Evolutionary conservation across 2,113 vertebrate species (phyloP).

Genomic region (Toxostoma redivivum): DNA sequence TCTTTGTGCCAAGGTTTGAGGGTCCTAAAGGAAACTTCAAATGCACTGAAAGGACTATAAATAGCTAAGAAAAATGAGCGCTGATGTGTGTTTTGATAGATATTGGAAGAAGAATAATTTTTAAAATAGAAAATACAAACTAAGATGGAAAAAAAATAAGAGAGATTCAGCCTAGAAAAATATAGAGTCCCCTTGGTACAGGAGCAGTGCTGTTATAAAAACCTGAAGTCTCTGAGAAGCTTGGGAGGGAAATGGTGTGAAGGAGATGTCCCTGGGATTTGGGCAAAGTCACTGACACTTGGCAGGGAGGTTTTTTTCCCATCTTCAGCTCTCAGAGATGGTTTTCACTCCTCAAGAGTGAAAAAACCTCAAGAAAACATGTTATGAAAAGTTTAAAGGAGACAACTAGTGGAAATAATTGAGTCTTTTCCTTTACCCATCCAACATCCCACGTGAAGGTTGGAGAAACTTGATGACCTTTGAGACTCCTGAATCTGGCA

Average conservation of each 20-base stretch:
- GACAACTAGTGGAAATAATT: neutral
- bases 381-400: neutral
- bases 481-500: neutral
- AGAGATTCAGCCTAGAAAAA: neutral
- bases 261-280: neutral
- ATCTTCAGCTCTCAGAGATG: neutral
- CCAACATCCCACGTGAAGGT: accelerated
- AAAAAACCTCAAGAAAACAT: neutral
- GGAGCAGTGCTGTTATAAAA: neutral
- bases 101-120: neutral
- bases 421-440: neutral
- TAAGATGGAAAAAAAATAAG: neutral
- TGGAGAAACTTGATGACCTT: neutral
- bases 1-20: neutral
- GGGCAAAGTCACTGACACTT: neutral
- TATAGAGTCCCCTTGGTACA: neutral
- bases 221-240: neutral
- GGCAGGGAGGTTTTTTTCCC: neutral
- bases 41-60: neutral
- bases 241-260: neutral
- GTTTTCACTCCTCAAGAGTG: neutral
- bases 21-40: neutral
- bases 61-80: neutral
- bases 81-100: neutral
- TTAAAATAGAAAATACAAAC: neutral